Evolutionary conservation across 2,888 invertebrate genomes (phyloP).

Genomic region (Parascotia fuliginaria): DNA sequence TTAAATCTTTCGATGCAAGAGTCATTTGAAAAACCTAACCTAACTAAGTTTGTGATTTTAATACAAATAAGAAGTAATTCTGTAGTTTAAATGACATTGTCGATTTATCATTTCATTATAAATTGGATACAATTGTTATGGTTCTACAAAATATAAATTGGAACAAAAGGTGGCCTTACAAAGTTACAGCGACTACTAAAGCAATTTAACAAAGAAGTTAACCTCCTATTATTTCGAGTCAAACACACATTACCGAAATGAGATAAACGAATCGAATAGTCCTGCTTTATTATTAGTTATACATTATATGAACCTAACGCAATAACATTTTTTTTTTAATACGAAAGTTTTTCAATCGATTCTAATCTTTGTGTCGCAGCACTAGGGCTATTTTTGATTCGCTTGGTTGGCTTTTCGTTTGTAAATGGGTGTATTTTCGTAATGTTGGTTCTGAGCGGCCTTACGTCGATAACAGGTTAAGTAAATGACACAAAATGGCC

Average conservation of each 20-base stretch:
- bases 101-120: background rate
- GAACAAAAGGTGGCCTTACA: constrained; percentile 43
- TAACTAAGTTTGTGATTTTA: no score
- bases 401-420: constrained; percentile 29
- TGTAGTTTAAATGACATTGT: background rate
- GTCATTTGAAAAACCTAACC: background rate
- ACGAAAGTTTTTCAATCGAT: constrained; percentile 37
- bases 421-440: constrained; percentile 46
- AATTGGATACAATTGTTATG: background rate
- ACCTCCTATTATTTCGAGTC: constrained; percentile 51
- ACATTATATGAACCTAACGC: constrained; percentile 60
- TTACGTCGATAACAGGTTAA: constrained; percentile 74
- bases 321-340: constrained; percentile 30
- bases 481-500: constrained; percentile 77
- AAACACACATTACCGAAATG: constrained; percentile 49
- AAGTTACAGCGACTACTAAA: constrained; percentile 52
- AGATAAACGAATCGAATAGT: constrained; percentile 69
- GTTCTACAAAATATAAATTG: constrained; percentile 10
- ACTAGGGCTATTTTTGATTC: constrained; percentile 31
- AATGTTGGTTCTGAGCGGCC: constrained; percentile 49
- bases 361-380: constrained; percentile 39
- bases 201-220: constrained; percentile 48
- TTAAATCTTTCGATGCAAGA: constrained; percentile 1
- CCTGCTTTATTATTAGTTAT: constrained; percentile 67
- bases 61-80: no score